Conservation (phyloP, 2,797 vertebrate species). For the Mormyrops attenuatus region DNA sequence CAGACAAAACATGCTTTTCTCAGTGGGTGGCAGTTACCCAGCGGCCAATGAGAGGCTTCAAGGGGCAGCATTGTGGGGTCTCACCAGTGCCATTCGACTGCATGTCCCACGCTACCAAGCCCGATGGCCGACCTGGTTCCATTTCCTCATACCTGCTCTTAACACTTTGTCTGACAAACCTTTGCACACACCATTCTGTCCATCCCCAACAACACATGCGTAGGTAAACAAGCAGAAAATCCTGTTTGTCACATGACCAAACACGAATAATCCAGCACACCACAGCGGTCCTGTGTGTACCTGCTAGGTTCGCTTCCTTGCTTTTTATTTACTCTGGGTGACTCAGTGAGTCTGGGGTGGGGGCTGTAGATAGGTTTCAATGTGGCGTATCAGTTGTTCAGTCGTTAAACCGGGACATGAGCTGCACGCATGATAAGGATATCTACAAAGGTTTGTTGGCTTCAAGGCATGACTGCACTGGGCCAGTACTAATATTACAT, state of each 20-base stretch:
- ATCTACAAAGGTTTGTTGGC: not conserved
- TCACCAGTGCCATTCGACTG: not conserved
- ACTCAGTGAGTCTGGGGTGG: not conserved
- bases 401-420: not conserved
- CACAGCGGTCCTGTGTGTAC: not conserved
- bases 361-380: not conserved
- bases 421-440: constrained; percentile 10
- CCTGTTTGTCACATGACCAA: constrained; percentile 6
- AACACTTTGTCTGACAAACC: not conserved
- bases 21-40: constrained; percentile 13
- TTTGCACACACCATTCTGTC: not conserved
- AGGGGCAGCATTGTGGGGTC: not conserved
- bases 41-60: not conserved
- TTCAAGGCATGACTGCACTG: not conserved
- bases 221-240: constrained; percentile 11
- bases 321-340: constrained; percentile 14
- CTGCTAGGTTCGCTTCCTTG: not conserved
- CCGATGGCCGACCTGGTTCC: not conserved
- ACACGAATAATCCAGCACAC: not conserved
- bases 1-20: constrained; percentile 10
- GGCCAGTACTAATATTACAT: not conserved
- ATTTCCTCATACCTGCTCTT: not conserved
- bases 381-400: not conserved
- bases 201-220: not conserved
- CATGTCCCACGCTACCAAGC: not conserved